These are phyloP conservation scores for Eilema griseolum DNA, from an alignment of 2,888 invertebrate species.

Conservation along the genomic window DNA sequence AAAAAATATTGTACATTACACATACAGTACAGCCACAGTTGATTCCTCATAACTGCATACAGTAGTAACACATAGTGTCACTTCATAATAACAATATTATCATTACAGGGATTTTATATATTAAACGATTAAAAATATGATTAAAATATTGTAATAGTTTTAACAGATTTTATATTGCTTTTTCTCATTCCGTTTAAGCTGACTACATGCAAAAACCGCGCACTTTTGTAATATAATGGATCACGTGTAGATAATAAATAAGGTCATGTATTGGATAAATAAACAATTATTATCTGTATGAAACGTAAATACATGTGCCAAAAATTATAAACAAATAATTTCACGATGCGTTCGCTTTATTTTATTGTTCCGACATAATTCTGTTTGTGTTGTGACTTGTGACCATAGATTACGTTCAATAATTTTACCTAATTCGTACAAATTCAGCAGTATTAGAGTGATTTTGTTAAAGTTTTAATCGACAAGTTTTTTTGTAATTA, in stretches of 20 bases:
- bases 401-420: conserved; percentile 73
- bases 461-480: conserved; percentile 87
- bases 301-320: conserved; percentile 78
- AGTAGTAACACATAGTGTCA: conserved; percentile 68
- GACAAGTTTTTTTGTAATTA: conserved; percentile 80
- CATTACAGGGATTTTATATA: conserved; percentile 87
- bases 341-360: conserved; percentile 31
- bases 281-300: conserved; percentile 58
- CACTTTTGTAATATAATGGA: conserved; percentile 56
- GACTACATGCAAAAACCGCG: conserved; percentile 44
- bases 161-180: conserved; percentile 78
- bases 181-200: conserved; percentile 64
- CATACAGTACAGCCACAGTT: conserved; percentile 69
- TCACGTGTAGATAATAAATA: conserved; percentile 53
- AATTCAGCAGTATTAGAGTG: conserved; percentile 87
- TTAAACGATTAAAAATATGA: conserved; percentile 79
- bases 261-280: conserved; percentile 62
- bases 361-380: conserved; percentile 32
- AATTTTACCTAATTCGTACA: conserved; percentile 84
- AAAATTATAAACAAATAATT: conserved; percentile 58
- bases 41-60: conserved; percentile 51
- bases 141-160: conserved; percentile 82
- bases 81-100: conserved; percentile 84
- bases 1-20: conserved; percentile 80
- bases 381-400: conserved; percentile 70